Conservation (phyloP, 2,113 vertebrate species). For the Serilophus lunatus region DNA sequence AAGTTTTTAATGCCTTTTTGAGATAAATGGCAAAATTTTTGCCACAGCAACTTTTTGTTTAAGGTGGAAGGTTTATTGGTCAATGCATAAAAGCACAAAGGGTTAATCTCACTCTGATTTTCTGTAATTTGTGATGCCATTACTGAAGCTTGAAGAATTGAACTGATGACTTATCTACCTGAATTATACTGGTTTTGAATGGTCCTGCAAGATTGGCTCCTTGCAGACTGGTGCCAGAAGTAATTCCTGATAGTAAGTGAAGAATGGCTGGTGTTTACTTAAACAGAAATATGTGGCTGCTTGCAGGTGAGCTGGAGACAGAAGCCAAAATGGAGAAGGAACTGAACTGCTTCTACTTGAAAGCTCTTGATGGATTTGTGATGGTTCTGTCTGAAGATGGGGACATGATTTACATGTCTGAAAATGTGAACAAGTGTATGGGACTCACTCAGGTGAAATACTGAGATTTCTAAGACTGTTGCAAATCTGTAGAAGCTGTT, state of each 20-base stretch:
- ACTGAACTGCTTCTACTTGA: slow-evolving; percentile 91
- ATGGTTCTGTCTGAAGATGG: slow-evolving; percentile 97
- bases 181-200: not conserved
- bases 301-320: slow-evolving; percentile 74
- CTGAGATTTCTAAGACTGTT: not conserved
- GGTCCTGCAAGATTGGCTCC: not conserved
- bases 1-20: not conserved
- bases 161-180: not conserved
- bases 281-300: not conserved
- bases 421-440: slow-evolving; percentile 96
- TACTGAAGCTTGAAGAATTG: not conserved
- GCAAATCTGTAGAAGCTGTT: not conserved
- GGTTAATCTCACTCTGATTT: not conserved
- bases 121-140: not conserved
- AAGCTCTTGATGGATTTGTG: slow-evolving; percentile 96
- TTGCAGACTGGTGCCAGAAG: not conserved
- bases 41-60: not conserved
- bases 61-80: not conserved
- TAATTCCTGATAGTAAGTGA: not conserved
- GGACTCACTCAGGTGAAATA: slow-evolving; percentile 91
- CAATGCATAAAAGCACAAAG: not conserved
- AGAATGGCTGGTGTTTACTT: not conserved
- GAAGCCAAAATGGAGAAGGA: slow-evolving; percentile 88
- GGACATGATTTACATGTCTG: slow-evolving; percentile 95
- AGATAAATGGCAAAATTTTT: not conserved